A percentile compares a stretch with the other conserved stretches of the same genome.
phyloP scores from a whole-genome alignment of 1,140 invertebrate species.

The Drosophila willistoni region DNA sequence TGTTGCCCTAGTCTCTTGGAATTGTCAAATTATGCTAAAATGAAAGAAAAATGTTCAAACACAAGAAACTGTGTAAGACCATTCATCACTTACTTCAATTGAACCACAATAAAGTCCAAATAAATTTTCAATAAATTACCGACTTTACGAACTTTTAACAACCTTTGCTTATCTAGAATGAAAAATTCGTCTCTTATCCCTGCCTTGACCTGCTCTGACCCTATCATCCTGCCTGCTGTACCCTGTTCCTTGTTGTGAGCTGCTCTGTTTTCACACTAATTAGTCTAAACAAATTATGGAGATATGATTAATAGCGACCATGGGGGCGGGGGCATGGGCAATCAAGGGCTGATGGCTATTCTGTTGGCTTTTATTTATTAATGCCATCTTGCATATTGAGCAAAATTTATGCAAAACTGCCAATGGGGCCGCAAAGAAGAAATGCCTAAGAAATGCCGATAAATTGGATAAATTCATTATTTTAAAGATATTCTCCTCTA shows the following conservation, averaged over 20 bases:
- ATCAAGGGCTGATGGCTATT: constrained; percentile 55
- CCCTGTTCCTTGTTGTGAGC: constrained; percentile 6
- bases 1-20: too few relatives aligned
- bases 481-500: constrained; percentile 23
- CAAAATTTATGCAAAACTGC: constrained; percentile 54
- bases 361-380: constrained; percentile 56
- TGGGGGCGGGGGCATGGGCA: constrained; percentile 62
- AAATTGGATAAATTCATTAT: not conserved
- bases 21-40: too few relatives aligned
- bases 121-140: constrained; percentile 5
- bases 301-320: constrained; percentile 71
- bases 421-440: not conserved
- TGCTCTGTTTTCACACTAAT: constrained; percentile 49
- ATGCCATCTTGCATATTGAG: constrained; percentile 34
- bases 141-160: constrained; percentile 7
- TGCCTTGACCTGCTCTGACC: not conserved
- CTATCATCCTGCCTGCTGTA: not conserved
- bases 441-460: not conserved
- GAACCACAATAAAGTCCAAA: not conserved
- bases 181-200: not conserved
- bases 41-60: too few relatives aligned
- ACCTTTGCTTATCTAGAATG: constrained; percentile 9
- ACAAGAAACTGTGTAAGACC: too few relatives aligned
- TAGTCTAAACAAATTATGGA: constrained; percentile 74
- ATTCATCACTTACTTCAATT: too few relatives aligned